Conservation (phyloP, 2,113 vertebrate species). For the mouse (Mus musculus) region GRCm39 chr3:114492001-114492500, state of each 20-base stretch:
- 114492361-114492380: background rate
- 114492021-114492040: background rate
- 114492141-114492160: background rate
- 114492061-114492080: background rate
- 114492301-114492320: background rate
- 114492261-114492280: background rate
- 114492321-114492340: background rate
- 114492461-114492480: background rate
- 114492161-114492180: background rate
- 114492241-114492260: background rate
- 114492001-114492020: background rate
- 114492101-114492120: background rate
- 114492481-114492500: background rate
- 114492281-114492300: background rate
- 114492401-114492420: background rate
- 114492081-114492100: background rate
- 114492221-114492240: background rate
- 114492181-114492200: background rate
- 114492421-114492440: background rate
- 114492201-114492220: background rate
- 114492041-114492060: background rate
- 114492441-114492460: background rate
- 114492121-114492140: background rate
- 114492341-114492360: background rate
- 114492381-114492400: rapidly evolving